Evolutionary conservation across 2,888 invertebrate species (phyloP), one percentile per base, ranked within the genome.

Genomic region (Pimpla rufipes): DNA sequence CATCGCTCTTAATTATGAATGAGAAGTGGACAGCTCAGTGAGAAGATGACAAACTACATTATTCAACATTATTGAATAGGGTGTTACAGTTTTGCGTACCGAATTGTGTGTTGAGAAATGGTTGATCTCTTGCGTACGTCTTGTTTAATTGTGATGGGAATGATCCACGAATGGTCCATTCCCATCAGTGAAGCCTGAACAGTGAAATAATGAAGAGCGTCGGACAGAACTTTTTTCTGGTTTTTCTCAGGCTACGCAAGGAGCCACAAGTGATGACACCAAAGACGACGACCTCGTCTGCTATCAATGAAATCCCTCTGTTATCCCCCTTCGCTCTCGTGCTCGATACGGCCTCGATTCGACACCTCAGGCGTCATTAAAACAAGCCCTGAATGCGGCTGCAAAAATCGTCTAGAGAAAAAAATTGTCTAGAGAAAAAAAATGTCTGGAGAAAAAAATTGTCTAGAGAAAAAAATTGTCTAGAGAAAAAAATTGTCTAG

Each of bases 281-380:
- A 16, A 40, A 64, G 42, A 45, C 8, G 45, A 13, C 16, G 23
- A 66, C 13, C 66, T 23, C 45, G 42, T 40, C 23, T 45, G 23
- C 42, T 21, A 66, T 21, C 37, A 57, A 23, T 10, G 0, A 59
- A 13, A 8, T 18, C 7, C 18, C 66, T 59, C 45, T 45, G 66
- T 66, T 45, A 64, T 64, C 40, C 16, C n/a, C 55, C 21, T 21
- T 47, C 37, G 4, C 50, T 40, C 40, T 64, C 50, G 37, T 52
- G 70, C 40, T 67, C 55, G 52, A 66, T 68, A 42, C 40, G 64
- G 40, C 23, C 77, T 50, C 81, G 64, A 35, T 37, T 71, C 62
- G 59, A 55, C 67, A 81, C 66, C 83, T 87, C 84, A 85, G 84
- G 87, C 86, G 86, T 89, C 87, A 89, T 89, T 89, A 88, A 88